Percentiles rank a stretch among this genome's conserved stretches.
Evolutionary conservation across 2,113 vertebrate genomes (phyloP).

Genomic region (Pycnonotus jocosus): DNA sequence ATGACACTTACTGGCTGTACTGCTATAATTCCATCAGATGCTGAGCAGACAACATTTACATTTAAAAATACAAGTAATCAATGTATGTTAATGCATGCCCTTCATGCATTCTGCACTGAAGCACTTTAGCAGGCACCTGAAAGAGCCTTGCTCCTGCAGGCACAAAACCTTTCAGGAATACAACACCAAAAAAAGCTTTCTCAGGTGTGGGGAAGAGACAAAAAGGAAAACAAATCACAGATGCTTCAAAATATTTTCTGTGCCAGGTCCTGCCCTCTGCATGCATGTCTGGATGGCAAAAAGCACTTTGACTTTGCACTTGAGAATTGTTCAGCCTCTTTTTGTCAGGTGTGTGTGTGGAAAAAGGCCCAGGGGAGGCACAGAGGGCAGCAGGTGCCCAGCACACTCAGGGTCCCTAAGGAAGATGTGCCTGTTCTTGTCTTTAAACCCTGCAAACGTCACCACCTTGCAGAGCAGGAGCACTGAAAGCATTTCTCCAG

Average conservation of each 20-base stretch:
- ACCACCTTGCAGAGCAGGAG: not conserved
- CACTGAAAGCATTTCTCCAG: not conserved
- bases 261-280: not conserved
- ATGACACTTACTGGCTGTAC: not conserved
- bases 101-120: not conserved
- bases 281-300: not conserved
- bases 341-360: not conserved
- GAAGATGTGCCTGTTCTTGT: accelerated
- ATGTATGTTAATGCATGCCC: slow-evolving; percentile 22
- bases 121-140: not conserved
- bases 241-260: not conserved
- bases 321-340: not conserved
- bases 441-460: not conserved
- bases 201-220: not conserved
- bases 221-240: not conserved
- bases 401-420: not conserved
- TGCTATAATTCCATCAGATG: slow-evolving; percentile 32
- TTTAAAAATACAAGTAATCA: slow-evolving; percentile 35
- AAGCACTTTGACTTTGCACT: not conserved
- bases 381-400: not conserved
- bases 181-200: not conserved
- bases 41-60: slow-evolving; percentile 17
- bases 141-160: not conserved
- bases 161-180: not conserved
- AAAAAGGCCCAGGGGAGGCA: not conserved